Evolutionary conservation across 2,888 invertebrate genomes (phyloP).

Genomic region (Volucella inanis): DNA sequence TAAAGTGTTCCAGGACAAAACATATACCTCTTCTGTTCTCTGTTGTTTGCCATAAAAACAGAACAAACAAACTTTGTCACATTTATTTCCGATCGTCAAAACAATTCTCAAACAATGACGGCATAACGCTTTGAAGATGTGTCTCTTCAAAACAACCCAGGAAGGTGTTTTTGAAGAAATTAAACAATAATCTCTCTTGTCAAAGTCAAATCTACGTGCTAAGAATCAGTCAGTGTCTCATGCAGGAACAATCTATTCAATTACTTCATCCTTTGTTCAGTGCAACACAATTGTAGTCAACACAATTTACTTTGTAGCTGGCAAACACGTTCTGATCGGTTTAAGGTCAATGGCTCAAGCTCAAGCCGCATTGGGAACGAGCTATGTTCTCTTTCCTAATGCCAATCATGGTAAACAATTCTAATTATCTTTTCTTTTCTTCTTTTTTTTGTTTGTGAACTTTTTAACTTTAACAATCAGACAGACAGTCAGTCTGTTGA

Average conservation of each 20-base stretch:
- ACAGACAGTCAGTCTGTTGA: neutral
- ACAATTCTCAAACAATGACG: neutral
- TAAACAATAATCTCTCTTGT: conserved; percentile 43
- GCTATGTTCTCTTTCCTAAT: conserved; percentile 46
- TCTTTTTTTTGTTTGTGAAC: neutral
- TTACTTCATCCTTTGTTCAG: conserved; percentile 37
- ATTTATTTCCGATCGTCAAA: too few species aligned
- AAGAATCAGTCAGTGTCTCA: conserved; percentile 38
- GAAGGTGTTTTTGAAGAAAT: conserved; percentile 10
- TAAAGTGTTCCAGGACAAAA: too few species aligned
- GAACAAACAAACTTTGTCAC: neutral
- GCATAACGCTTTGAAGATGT: neutral
- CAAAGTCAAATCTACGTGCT: conserved; percentile 42
- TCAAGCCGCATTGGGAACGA: conserved; percentile 20
- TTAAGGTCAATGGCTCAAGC: conserved; percentile 57
- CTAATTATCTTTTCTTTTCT: neutral
- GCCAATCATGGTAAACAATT: conserved; percentile 37
- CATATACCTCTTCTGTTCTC: too few species aligned
- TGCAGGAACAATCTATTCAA: conserved; percentile 9
- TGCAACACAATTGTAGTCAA: conserved; percentile 42
- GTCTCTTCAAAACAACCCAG: neutral
- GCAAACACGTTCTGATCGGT: conserved; percentile 14
- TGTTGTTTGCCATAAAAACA: neutral
- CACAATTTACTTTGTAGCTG: conserved; percentile 4
- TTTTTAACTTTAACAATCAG: neutral